phyloP scores from a whole-genome alignment of 2,888 invertebrate genomes.

The Drosophila paranaensis region DNA sequence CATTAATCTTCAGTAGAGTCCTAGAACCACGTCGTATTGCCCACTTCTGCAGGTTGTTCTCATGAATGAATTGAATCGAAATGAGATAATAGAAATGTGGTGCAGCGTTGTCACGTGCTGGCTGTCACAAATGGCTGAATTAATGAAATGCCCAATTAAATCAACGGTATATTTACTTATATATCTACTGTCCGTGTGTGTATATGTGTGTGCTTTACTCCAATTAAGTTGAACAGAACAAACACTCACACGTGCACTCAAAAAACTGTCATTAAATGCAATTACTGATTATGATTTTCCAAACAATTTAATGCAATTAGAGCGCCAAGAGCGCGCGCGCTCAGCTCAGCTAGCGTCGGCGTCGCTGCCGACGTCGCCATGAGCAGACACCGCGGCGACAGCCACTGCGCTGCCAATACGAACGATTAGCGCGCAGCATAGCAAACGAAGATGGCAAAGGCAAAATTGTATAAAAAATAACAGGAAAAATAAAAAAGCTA shows the following conservation, averaged over 20 bases:
- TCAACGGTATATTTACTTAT: conserved; percentile 45
- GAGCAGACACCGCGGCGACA: conserved; percentile 72
- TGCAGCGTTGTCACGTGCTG: conserved; percentile 53
- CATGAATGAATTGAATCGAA: neutral
- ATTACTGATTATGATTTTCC: conserved; percentile 82
- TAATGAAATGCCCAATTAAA: conserved; percentile 50
- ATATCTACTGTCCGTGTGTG: neutral
- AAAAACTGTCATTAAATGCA: conserved; percentile 75
- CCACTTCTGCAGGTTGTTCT: neutral
- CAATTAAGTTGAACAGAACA: conserved; percentile 31
- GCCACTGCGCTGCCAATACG: conserved; percentile 62
- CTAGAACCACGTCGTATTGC: no score
- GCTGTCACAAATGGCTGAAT: conserved; percentile 26
- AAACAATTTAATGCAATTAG: conserved; percentile 82
- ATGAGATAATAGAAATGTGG: conserved; percentile 18
- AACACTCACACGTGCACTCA: conserved; percentile 43
- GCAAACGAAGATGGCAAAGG: conserved; percentile 59
- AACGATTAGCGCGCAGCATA: conserved; percentile 69
- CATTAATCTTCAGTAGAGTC: no score
- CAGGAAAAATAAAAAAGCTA: conserved; percentile 63
- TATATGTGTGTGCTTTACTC: conserved; percentile 14
- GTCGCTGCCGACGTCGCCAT: conserved; percentile 40
- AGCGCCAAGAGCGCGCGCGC: conserved; percentile 52
- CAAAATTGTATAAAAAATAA: conserved; percentile 62
- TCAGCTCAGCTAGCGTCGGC: conserved; percentile 15